Base-by-base conservation (phyloP, 1,140 invertebrate species). In the Ceratitis capitata region DNA sequence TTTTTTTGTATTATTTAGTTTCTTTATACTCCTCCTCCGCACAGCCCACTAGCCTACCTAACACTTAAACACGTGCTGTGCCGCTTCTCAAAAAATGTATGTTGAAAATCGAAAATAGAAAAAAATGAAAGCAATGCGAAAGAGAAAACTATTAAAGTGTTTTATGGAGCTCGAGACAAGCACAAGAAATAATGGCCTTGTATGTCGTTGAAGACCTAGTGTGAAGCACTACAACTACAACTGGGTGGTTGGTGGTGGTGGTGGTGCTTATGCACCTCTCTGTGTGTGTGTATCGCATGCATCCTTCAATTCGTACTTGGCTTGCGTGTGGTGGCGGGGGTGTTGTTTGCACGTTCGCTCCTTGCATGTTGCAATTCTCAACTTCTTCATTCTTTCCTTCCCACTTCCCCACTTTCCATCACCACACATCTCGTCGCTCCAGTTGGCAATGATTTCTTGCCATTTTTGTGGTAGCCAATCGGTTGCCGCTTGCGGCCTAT, bases 101-200 rank as follows among this genome's bases (percentile, higher is more conserved):
- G n/a, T n/a, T n/a, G n/a, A n/a, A n/a, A 78, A 45, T 78, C n/a
- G 51, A 3, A 53, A 19, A n/a, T n/a, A n/a, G n/a, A 23, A 53
- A 83, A 83, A 61, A 45, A 56, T 23, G 53, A 35, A 61, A 56
- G 83, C 83, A 58, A 4, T 42, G 42, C 56, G 84, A 56, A 85
- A 56, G 35, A 64, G 82, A 69, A 86, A 86, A 86, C 86, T 86
- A 86, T 86, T 85, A 86, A 86, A 86, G 86, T 86, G 86, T 86
- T 86, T 86, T 86, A 86, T 86, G 84, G 85, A 85, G 61, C 84
- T 86, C 83, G 86, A 86, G 86, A 85, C 86, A 85, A 86, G 85
- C 84, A 84, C 61, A 85, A 86, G 86, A 86, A 86, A 86, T 86
- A 86, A 86, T 86, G 85, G 86, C 86, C 69, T 78, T 78, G 84